These are phyloP conservation scores for Cotesia chilonis DNA, from an alignment of 1,140 invertebrate species.

Conservation along the genomic window DNA sequence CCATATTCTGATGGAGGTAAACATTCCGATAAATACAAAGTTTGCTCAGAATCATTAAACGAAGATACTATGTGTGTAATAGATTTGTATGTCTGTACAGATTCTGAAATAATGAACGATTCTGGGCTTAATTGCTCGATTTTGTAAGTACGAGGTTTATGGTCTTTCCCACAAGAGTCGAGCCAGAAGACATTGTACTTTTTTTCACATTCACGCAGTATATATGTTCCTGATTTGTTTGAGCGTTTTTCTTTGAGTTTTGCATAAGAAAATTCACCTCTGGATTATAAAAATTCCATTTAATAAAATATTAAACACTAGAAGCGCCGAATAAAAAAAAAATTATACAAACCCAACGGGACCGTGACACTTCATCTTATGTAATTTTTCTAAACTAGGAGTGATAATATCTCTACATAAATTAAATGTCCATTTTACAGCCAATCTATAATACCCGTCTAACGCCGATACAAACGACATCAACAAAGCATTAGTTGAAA, in stretches of 20 bases:
- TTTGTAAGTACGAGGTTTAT: slow-evolving; percentile 76
- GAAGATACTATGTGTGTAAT: slow-evolving; percentile 71
- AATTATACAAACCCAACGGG: slow-evolving; percentile 76
- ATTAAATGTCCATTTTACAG: slow-evolving; percentile 90
- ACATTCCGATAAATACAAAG: slow-evolving; percentile 75
- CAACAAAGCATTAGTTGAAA: slow-evolving; percentile 69
- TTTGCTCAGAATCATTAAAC: slow-evolving; percentile 69
- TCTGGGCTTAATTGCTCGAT: slow-evolving; percentile 62
- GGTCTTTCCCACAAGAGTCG: slow-evolving; percentile 79
- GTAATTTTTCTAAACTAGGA: slow-evolving; percentile 78
- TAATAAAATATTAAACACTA: background rate
- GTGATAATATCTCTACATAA: slow-evolving; percentile 81
- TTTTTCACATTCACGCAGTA: slow-evolving; percentile 82
- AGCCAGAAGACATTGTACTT: slow-evolving; percentile 81
- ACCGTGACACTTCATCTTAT: slow-evolving; percentile 83
- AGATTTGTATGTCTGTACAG: slow-evolving; percentile 67
- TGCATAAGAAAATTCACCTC: slow-evolving; percentile 81
- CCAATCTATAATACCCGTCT: slow-evolving; percentile 88
- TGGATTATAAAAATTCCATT: slow-evolving; percentile 55
- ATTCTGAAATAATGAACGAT: slow-evolving; percentile 60
- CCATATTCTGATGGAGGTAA: slow-evolving; percentile 87
- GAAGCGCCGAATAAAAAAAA: slow-evolving; percentile 4
- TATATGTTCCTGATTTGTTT: slow-evolving; percentile 79
- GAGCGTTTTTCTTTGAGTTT: slow-evolving; percentile 82
- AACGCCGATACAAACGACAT: slow-evolving; percentile 84